Base-by-base conservation (phyloP, 2,113 vertebrate genomes). In the Clarias macrocephalus region DNA sequence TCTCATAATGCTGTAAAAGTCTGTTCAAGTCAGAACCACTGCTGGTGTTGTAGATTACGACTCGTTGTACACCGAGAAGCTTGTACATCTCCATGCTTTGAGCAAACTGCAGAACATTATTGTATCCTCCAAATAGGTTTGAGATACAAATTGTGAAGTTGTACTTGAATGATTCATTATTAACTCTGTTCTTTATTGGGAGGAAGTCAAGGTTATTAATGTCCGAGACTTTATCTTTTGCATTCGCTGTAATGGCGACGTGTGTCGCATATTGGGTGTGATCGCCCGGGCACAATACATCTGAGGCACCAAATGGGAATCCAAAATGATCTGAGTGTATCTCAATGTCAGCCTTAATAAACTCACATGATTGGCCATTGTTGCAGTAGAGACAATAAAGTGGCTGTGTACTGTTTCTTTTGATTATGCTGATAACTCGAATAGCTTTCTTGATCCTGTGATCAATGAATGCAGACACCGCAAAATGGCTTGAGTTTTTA, bases 81-180 rank as follows among this genome's bases (percentile, higher is more conserved):
- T 93, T 96, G 92, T 96, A 96, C 93, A 96, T 95, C 91, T 96
- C 96, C 86, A 95, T 88, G 15, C 91, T 92, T 90, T 96, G 95
- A 68, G 94, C 93, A 76, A 94, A 94, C 89, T 96, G 96, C 80
- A 97, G 92, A 60, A 95, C 92, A 0, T 96, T 97, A 88, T 95
- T 95, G 89, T 94, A 96, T 21, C 89, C 82, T 2, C 92, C 95
- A 90, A 95, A 96, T 88, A 96, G 92, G 72, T 82, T 90, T 65
- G 96, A 97, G 85, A 96, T 92, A 81, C 96, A 97, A 11, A 96
- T 88, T 0, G 95, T 96, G 88, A 97, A 95, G 85, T 96, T 92
- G 19, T 91, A 90, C 33, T 89, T 85, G 30, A 91, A 90, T 8
- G 63, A 30, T 12, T 10, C 57, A 0, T 73, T 37, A 0, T 76